Evolutionary conservation across 92 coral and sea anemone genomes (phyloP).

Genomic region (Epizoanthus stellaris): DNA sequence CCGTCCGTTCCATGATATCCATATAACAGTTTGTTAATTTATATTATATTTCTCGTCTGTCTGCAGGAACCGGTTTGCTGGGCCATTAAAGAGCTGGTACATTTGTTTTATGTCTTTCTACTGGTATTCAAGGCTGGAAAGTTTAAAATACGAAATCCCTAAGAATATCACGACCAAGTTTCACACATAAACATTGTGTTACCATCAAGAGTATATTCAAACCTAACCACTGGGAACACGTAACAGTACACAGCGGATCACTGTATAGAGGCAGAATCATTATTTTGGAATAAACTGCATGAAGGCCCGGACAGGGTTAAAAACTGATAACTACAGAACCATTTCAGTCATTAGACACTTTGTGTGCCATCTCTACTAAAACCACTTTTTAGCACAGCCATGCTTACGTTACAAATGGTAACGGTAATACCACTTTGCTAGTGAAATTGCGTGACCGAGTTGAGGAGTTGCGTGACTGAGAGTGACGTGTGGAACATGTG

Average conservation of each 20-base stretch:
- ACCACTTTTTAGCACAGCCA: too few species aligned
- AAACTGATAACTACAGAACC: too few species aligned
- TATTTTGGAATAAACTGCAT: too few species aligned
- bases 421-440: background rate
- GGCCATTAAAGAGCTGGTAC: constrained; percentile 40
- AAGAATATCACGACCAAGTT: background rate
- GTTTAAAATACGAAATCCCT: background rate
- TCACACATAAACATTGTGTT: background rate
- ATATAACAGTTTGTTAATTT: background rate
- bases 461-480: background rate
- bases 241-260: too few species aligned
- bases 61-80: constrained; percentile 47
- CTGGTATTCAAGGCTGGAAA: background rate
- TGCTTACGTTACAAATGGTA: too few species aligned
- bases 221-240: background rate
- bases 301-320: too few species aligned
- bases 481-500: background rate
- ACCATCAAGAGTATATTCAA: background rate
- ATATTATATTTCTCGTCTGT: background rate
- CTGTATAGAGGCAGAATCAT: too few species aligned
- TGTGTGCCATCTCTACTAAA: too few species aligned
- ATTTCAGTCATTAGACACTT: too few species aligned
- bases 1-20: too few species aligned
- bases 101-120: background rate
- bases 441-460: background rate